Percentiles rank a stretch among this genome's conserved stretches.
phyloP scores from a whole-genome alignment of 2,888 invertebrate genomes.

The Malachius bipustulatus region DNA sequence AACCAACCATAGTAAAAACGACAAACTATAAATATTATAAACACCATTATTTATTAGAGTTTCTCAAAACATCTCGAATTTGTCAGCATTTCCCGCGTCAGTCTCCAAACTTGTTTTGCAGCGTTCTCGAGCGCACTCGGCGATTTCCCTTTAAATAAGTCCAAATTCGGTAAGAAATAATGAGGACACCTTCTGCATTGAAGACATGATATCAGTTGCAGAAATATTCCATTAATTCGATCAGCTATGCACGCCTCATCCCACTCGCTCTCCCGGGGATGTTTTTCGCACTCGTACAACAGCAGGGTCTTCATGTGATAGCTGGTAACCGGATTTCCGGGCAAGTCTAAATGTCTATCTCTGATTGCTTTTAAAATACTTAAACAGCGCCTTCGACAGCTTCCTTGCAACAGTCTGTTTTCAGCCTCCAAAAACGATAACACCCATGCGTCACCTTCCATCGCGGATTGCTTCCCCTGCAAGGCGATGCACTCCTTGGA shows the following conservation, averaged over 20 bases:
- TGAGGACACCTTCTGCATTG: constrained; percentile 77
- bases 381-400: constrained; percentile 59
- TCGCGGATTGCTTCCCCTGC: constrained; percentile 59
- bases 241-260: constrained; percentile 68
- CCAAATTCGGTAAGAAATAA: constrained; percentile 72
- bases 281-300: constrained; percentile 79
- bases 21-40: too few species aligned
- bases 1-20: too few species aligned
- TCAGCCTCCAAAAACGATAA: constrained; percentile 70
- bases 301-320: constrained; percentile 68
- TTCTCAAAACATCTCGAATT: constrained; percentile 69
- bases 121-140: constrained; percentile 66
- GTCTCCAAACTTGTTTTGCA: constrained; percentile 69
- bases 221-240: constrained; percentile 67
- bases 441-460: constrained; percentile 83
- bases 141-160: constrained; percentile 70
- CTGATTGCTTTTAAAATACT: constrained; percentile 67
- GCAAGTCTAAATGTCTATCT: constrained; percentile 64
- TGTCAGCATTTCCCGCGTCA: constrained; percentile 66
- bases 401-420: constrained; percentile 59
- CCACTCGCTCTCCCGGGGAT: constrained; percentile 71
- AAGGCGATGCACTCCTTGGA: constrained; percentile 60
- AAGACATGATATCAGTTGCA: constrained; percentile 74
- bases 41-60: constrained; percentile 49
- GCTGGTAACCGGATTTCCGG: constrained; percentile 63